Conservation (phyloP, 2,888 invertebrate species). For the Dioctria rufipes region DNA sequence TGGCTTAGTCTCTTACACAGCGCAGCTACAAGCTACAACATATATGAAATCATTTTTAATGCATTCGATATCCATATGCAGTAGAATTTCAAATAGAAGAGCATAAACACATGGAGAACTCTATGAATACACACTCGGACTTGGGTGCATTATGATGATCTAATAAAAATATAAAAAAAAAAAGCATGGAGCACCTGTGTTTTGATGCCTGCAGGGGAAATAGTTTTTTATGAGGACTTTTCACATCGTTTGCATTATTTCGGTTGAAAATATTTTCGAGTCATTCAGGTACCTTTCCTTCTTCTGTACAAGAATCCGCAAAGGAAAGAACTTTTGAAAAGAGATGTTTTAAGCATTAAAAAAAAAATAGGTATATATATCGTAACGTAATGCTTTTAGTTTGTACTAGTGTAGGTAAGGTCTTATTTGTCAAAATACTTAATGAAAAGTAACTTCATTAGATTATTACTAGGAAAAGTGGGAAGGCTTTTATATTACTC, state of each 20-base stretch:
- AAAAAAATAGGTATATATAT: not conserved
- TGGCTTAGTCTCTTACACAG: not conserved
- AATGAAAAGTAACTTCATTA: conserved; percentile 33
- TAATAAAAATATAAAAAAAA: conserved; percentile 4
- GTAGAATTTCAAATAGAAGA: not conserved
- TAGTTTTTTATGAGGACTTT: conserved; percentile 9
- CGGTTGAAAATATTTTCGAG: not conserved
- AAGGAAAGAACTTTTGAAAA: not conserved
- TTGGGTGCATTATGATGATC: not conserved
- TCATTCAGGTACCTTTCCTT: not conserved
- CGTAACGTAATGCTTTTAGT: too few relatives aligned
- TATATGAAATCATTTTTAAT: conserved; percentile 47
- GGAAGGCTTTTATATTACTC: conserved; percentile 15
- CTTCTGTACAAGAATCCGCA: not conserved
- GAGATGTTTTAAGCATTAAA: not conserved
- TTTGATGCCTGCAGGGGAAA: conserved; percentile 9
- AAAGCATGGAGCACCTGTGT: conserved; percentile 20
- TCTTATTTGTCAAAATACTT: conserved; percentile 30
- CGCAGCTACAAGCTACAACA: not conserved
- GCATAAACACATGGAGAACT: conserved; percentile 38
- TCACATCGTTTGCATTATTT: conserved; percentile 3
- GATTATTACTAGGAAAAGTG: conserved; percentile 12
- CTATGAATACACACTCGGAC: conserved; percentile 6
- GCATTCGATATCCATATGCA: conserved; percentile 43
- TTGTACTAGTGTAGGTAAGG: too few relatives aligned